A percentile compares a stretch with the other conserved stretches of the same genome.
These are phyloP conservation scores for Champsocephalus esox DNA, from an alignment of 2,797 vertebrate species.

Conservation along the genomic window DNA sequence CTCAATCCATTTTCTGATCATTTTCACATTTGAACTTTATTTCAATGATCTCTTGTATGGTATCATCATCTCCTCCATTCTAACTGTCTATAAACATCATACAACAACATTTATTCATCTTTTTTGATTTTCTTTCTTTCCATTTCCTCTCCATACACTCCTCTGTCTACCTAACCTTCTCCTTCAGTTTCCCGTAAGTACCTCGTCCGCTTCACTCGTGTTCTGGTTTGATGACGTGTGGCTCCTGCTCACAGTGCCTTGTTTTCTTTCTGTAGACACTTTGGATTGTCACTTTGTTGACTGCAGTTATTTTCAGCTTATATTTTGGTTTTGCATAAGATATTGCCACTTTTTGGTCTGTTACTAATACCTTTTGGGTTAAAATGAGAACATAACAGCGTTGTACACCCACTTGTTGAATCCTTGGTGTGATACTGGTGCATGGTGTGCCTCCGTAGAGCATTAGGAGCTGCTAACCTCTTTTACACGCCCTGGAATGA, in stretches of 20 bases:
- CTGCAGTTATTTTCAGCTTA: neutral
- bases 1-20: neutral
- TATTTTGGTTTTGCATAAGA: neutral
- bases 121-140: constrained; percentile 52
- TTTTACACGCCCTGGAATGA: neutral
- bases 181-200: constrained; percentile 88
- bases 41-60: neutral
- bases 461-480: constrained; percentile 12
- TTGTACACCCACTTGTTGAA: constrained; percentile 16
- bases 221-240: constrained; percentile 32
- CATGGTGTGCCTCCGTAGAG: constrained; percentile 2
- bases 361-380: neutral
- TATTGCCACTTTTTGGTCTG: neutral
- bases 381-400: neutral
- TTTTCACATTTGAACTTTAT: neutral
- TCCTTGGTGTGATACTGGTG: constrained; percentile 24
- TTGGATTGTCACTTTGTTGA: constrained; percentile 20
- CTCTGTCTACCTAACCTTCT: constrained; percentile 70
- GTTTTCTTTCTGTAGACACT: constrained; percentile 12
- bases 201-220: constrained; percentile 43
- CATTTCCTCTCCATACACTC: constrained; percentile 66
- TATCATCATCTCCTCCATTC: neutral
- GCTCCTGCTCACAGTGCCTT: constrained; percentile 21
- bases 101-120: constrained; percentile 15
- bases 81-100: constrained; percentile 6